phyloP scores from a whole-genome alignment of 2,797 vertebrate species.

The Protosalanx chinensis region DNA sequence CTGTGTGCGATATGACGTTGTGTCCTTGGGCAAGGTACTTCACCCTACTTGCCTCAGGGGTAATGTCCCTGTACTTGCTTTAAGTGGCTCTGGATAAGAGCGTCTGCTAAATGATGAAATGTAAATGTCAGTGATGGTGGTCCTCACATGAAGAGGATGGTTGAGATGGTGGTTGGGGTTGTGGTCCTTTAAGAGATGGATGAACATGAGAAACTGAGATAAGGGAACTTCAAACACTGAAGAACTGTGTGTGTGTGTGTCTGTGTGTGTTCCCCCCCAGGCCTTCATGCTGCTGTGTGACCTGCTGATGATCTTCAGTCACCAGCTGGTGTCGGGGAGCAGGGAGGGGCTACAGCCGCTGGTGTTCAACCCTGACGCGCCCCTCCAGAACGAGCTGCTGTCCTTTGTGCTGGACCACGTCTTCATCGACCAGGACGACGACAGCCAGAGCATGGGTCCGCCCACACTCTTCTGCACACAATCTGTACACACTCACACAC shows the following conservation, averaged over 20 bases:
- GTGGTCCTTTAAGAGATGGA: too few species aligned
- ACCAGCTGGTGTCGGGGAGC: constrained; percentile 89
- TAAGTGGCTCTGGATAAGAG: too few species aligned
- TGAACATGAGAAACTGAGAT: too few species aligned
- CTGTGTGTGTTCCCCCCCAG: constrained; percentile 57
- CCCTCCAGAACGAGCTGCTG: constrained; percentile 94
- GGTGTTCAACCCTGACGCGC: constrained; percentile 93
- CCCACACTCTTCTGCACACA: background rate
- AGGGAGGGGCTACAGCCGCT: constrained; percentile 93
- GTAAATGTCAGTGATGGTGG: too few species aligned
- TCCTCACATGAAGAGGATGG: background rate
- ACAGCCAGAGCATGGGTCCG: constrained; percentile 98
- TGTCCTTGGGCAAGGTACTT: too few species aligned
- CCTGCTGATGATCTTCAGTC: constrained; percentile 99
- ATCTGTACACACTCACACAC: background rate
- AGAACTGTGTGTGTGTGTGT: background rate
- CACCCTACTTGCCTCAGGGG: too few species aligned
- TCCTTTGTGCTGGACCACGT: constrained; percentile 98
- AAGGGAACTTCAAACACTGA: too few species aligned
- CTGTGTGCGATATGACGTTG: too few species aligned
- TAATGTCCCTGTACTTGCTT: too few species aligned
- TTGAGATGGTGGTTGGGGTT: background rate
- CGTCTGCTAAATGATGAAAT: too few species aligned
- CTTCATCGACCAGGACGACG: constrained; percentile 98
- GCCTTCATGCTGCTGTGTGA: constrained; percentile 99